Base-by-base conservation (phyloP, 2,113 vertebrate species). In the Thermophis baileyi region DNA sequence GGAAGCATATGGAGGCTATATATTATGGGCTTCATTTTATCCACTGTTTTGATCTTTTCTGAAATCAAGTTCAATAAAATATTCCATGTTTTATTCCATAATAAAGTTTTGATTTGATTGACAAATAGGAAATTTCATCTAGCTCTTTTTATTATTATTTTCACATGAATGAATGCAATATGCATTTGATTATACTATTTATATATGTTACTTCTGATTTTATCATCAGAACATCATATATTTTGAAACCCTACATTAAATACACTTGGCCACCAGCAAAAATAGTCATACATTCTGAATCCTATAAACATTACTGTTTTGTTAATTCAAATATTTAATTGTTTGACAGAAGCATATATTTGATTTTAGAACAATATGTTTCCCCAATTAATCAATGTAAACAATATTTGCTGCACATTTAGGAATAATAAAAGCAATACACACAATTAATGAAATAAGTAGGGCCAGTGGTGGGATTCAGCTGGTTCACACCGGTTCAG, bases 261-360 rank as follows among this genome's bases (percentile, higher is more conserved):
- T 94, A 96, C 63, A 95, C 85, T 90, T 40, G 40, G 94, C 94
- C 95, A 94, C 92, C 92, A 94, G 90, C 92, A 96, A 96, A 95
- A 88, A 89, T 88, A 53, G 91, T 44, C 89, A 95, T 93, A 93
- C 95, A 88, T 91, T 92, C 94, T 94, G 50, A 95, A 94, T 92
- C 92, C 96, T 96, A 97, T 97, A 97, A 96, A 96, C 96, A 97
- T 2, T 90, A 60, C 49, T 95, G 94, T 97, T 96, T 97, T 95
- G 93, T 96, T 96, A 96, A 93, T 40, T 35, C 94, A 95, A 93
- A 94, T 95, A 12, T 44, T 96, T 25, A 96, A 95, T 96, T 96
- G 96, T 96, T 96, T 97, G 97, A 96, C 57, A 94, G 57, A 92
- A 91, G 96, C 97, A 96, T 94, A 89, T 95, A 47, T 47, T 95